Base-by-base conservation (phyloP, 2,888 invertebrate genomes). In the Dynastes tityus region DNA sequence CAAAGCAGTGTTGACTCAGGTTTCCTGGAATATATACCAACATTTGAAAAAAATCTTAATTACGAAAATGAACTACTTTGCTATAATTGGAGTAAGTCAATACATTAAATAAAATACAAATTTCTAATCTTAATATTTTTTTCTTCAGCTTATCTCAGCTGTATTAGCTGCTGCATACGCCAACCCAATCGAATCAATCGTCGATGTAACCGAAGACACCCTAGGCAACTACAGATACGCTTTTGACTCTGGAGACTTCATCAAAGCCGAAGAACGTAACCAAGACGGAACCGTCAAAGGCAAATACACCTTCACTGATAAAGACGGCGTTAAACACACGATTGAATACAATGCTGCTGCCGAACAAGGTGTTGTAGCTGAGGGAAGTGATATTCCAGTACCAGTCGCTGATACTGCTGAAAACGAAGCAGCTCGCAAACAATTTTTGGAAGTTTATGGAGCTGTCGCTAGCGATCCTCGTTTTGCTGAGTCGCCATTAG, bases 181-280 rank as follows among this genome's bases (percentile, higher is more conserved):
- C n/a, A 49, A 27, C 5, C 79, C 76, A 4, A 68, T 77, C 9
- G 78, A 81, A 63, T 53, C 71, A 4, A 79, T 81, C 11, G 81
- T 81, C 9, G 68, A 82, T 16, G 81, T 83, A 8, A 80, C 79
- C 63, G 81, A 84, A 79, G 82, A 84, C 58, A 82, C 83, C 9
- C 16, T 80, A 2, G 84, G 84, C 5, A 82, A 82, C 29, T 84
- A 84, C 80, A 79, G 82, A n/a, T 78, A 82, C 64, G 79, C 80
- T 32, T 82, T 82, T 71, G 70, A 80, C 45, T 78, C 81, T 8
- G 81, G 80, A 8, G 82, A 82, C 29, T 79, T 78, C 49, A 80
- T 81, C 55, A 82, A 81, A 65, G 70, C 68, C 0, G 84, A 84
- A 78, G 78, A 79, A 8, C 80, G 83, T 13, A 55, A 65, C 67